Conservation (phyloP, 2,113 vertebrate species). For the Cromileptes altivelis region DNA sequence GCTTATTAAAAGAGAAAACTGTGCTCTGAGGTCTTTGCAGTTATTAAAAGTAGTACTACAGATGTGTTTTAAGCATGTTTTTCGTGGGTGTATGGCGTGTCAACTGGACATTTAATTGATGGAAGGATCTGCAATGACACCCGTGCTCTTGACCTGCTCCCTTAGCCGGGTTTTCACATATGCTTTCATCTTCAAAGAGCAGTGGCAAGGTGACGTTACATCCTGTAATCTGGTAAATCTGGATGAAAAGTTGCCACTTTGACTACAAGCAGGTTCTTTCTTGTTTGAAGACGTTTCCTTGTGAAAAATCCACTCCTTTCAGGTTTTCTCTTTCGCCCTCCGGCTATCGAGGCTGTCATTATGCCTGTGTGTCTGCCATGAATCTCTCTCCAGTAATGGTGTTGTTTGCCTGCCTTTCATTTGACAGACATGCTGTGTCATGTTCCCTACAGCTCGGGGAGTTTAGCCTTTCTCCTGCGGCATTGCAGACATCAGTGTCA, state of each 20-base stretch:
- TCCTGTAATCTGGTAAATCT: neutral
- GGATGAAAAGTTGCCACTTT: neutral
- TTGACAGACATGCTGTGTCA: slow-evolving; percentile 15
- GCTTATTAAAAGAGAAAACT: slow-evolving; percentile 6
- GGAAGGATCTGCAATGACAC: neutral
- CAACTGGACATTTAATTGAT: neutral
- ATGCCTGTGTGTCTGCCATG: neutral
- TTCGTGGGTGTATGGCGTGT: neutral
- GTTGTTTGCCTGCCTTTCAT: neutral
- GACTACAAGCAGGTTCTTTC: neutral
- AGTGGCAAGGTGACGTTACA: neutral
- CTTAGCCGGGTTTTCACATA: neutral
- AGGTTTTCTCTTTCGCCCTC: neutral
- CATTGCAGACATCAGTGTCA: neutral
- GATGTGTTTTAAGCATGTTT: neutral
- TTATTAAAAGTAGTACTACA: neutral
- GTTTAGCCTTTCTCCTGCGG: neutral
- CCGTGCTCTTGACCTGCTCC: neutral
- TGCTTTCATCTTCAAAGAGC: slow-evolving; percentile 11
- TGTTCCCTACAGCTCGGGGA: slow-evolving; percentile 7
- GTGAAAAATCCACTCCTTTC: neutral
- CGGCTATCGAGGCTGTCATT: neutral
- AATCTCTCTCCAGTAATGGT: neutral
- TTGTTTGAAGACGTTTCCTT: neutral
- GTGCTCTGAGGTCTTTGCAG: neutral